Conservation (phyloP, 2,797 vertebrate species). For the Danio albolineatus region DNA sequence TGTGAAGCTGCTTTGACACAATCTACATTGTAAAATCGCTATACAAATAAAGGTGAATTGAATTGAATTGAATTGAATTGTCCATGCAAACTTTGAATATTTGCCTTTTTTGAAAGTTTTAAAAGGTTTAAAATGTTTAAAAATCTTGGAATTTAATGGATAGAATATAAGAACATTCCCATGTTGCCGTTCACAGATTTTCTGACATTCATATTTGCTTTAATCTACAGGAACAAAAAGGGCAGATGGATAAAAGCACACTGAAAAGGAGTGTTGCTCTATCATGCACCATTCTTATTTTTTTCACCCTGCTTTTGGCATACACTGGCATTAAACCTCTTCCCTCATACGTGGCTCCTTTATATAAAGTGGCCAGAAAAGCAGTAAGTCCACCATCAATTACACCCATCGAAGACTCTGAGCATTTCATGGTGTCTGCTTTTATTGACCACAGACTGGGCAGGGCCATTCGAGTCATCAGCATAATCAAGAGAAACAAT, state of each 20-base stretch:
- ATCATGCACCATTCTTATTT: neutral
- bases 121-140: too few species aligned
- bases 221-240: neutral
- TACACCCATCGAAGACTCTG: constrained; percentile 61
- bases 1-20: too few species aligned
- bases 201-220: neutral
- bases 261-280: neutral
- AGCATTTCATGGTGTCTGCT: constrained; percentile 67
- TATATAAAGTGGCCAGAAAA: neutral
- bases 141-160: too few species aligned
- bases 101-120: too few species aligned
- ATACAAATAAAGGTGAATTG: too few species aligned
- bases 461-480: constrained; percentile 62
- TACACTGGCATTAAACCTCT: too few species aligned
- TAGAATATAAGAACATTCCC: too few species aligned
- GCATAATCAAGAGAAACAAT: constrained; percentile 67
- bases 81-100: too few species aligned
- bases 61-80: too few species aligned
- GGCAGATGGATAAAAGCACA: neutral
- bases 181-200: neutral
- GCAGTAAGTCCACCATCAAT: constrained; percentile 17
- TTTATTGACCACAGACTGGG: constrained; percentile 69
- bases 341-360: neutral
- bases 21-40: too few species aligned
- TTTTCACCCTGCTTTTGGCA: neutral